Percentiles rank a stretch among this genome's conserved stretches.
These are phyloP conservation scores for Ricordea florida DNA, from an alignment of 92 coral and sea anemone species.

Conservation along the genomic window DNA sequence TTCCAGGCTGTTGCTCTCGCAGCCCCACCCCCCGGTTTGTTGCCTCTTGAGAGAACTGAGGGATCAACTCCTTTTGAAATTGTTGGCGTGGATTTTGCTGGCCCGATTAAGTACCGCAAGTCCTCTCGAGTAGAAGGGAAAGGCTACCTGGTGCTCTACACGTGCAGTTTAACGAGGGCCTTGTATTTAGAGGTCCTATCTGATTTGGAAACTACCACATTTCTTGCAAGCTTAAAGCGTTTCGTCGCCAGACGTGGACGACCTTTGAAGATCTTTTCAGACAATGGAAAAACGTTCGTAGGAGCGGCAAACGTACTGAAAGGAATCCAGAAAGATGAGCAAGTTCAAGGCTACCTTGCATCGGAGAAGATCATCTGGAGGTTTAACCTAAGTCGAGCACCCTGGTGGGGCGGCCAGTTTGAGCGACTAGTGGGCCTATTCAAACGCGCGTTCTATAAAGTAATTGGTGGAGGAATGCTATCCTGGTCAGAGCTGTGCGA, in stretches of 20 bases:
- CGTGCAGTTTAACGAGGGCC: constrained; percentile 36
- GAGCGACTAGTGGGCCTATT: constrained; percentile 39
- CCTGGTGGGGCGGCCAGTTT: constrained; percentile 36
- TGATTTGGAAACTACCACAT: constrained; percentile 5
- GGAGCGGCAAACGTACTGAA: constrained; percentile 43
- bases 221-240: constrained; percentile 1
- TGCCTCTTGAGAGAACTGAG: background rate
- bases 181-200: constrained; percentile 22
- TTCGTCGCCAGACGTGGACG: constrained; percentile 20
- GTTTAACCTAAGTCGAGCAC: constrained; percentile 48
- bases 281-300: constrained; percentile 38
- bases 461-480: constrained; percentile 23
- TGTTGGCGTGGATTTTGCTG: background rate
- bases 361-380: constrained; percentile 1
- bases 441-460: constrained; percentile 30
- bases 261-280: constrained; percentile 23
- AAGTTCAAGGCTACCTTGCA: constrained; percentile 43
- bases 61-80: constrained; percentile 4
- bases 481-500: constrained; percentile 39
- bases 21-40: constrained; percentile 20
- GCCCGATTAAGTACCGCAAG: constrained; percentile 18
- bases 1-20: constrained; percentile 10
- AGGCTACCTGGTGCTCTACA: constrained; percentile 15
- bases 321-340: no score
- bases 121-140: constrained; percentile 20